Evolutionary conservation across 2,797 vertebrate genomes (phyloP).

Genomic region (Etheostoma nigrum): DNA sequence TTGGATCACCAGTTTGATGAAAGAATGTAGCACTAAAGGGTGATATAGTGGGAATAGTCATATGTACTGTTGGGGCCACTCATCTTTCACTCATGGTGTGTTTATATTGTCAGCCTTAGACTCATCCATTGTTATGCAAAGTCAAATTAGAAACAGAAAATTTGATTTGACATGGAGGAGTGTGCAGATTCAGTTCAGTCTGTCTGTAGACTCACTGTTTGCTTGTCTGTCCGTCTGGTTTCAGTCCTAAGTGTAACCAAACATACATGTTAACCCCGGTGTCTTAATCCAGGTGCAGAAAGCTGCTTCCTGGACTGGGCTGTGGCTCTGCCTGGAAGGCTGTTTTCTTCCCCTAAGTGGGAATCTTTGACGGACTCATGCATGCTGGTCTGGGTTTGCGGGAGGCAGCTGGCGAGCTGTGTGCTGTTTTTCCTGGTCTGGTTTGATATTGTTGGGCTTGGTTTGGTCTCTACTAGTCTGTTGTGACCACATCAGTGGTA

Average conservation of each 20-base stretch:
- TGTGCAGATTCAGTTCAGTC: conserved; percentile 23
- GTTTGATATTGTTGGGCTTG: conserved; percentile 60
- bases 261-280: conserved; percentile 22
- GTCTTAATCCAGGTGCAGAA: conserved; percentile 68
- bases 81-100: conserved; percentile 69
- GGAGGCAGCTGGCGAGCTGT: conserved; percentile 70
- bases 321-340: conserved; percentile 75
- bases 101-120: conserved; percentile 62
- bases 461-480: conserved; percentile 61
- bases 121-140: conserved; percentile 60
- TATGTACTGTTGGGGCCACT: conserved; percentile 43
- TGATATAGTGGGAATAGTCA: conserved; percentile 72
- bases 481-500: conserved; percentile 82
- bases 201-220: conserved; percentile 18
- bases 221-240: conserved; percentile 19
- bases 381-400: conserved; percentile 60
- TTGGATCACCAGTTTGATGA: conserved; percentile 31
- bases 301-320: conserved; percentile 69
- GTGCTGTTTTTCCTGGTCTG: conserved; percentile 69
- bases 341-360: conserved; percentile 61
- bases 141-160: conserved; percentile 35
- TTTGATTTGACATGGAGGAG: conserved; percentile 26
- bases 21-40: conserved; percentile 20
- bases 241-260: conserved; percentile 36
- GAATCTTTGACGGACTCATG: conserved; percentile 64